Conservation (phyloP, 2,888 invertebrate species). For the Heliconius sara region DNA sequence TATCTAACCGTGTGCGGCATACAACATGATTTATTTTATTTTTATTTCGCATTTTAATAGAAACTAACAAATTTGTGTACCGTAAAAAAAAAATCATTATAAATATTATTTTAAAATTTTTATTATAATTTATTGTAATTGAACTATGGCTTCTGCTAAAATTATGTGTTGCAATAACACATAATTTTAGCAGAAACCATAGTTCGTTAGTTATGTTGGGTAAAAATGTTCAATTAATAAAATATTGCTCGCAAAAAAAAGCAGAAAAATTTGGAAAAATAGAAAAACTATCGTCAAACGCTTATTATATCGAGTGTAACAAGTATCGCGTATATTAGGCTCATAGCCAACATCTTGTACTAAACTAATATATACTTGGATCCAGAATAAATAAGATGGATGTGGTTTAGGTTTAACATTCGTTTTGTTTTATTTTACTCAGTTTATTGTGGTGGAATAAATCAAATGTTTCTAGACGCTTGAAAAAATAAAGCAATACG, state of each 20-base stretch:
- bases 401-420: slow-evolving; percentile 18
- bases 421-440: slow-evolving; percentile 3
- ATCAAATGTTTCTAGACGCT: background rate
- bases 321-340: slow-evolving; percentile 69
- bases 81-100: no score
- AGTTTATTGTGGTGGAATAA: background rate
- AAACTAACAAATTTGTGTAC: no score
- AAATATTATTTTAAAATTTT: background rate
- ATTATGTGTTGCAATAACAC: background rate
- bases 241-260: background rate
- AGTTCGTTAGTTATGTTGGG: background rate
- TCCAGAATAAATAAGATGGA: slow-evolving; percentile 30
- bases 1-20: no score
- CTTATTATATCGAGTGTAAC: slow-evolving; percentile 60
- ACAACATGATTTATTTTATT: no score
- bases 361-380: slow-evolving; percentile 62
- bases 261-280: slow-evolving; percentile 52
- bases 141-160: no score
- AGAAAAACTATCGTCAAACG: slow-evolving; percentile 66
- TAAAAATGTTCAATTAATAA: slow-evolving; percentile 5
- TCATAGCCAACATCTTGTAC: slow-evolving; percentile 69
- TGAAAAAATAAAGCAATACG: background rate
- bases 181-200: background rate
- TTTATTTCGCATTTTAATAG: background rate
- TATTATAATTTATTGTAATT: background rate